These are phyloP conservation scores for Tipula lateralis DNA, from an alignment of 2,888 invertebrate genomes.

Conservation along the genomic window DNA sequence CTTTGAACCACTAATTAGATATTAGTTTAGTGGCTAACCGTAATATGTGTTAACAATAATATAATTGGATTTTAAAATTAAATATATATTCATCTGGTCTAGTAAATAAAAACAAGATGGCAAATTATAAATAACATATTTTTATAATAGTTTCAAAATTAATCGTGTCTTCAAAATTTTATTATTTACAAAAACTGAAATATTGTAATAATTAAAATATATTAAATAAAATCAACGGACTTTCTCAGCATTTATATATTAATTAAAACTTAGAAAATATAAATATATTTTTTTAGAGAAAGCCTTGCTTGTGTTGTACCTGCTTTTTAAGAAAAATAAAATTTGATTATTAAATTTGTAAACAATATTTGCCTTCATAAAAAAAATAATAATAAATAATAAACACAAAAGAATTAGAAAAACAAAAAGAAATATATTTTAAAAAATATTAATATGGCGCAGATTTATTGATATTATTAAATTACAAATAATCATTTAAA, in stretches of 20 bases:
- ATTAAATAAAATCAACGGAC: neutral
- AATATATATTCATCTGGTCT: neutral
- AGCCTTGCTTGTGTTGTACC: conserved; percentile 25
- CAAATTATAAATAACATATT: neutral
- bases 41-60: neutral
- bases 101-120: neutral
- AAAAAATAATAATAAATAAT: neutral
- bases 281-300: neutral
- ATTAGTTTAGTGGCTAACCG: neutral
- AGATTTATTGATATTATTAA: neutral
- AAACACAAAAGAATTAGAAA: neutral
- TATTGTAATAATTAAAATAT: neutral
- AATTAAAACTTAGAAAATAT: neutral
- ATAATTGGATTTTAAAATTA: neutral
- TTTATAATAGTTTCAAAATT: neutral
- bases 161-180: neutral
- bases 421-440: neutral
- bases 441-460: neutral
- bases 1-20: no score
- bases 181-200: neutral
- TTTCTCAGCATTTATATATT: conserved; percentile 11
- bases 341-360: neutral
- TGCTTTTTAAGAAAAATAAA: conserved; percentile 20
- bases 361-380: conserved; percentile 25
- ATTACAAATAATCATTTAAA: neutral